phyloP scores from a whole-genome alignment of 1,140 invertebrate species.

The Phenacoccus solenopsis region DNA sequence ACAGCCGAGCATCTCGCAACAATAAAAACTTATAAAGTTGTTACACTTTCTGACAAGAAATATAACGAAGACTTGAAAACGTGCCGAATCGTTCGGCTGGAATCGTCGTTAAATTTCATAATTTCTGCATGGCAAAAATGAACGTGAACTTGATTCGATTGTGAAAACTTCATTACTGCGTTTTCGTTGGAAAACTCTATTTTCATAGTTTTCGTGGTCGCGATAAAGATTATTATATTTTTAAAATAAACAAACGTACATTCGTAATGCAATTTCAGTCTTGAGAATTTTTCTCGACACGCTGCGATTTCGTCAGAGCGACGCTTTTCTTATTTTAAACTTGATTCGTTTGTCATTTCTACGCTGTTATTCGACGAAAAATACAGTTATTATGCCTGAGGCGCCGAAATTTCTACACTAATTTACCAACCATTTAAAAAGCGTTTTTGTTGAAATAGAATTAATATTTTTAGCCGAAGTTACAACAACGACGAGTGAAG shows the following conservation, averaged over 20 bases:
- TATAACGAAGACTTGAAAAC: background rate
- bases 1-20: background rate
- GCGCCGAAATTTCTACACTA: background rate
- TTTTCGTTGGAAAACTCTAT: no score
- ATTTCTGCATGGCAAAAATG: background rate
- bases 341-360: background rate
- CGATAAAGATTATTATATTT: background rate
- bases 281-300: background rate
- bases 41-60: background rate
- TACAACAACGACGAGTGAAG: background rate
- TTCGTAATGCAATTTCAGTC: background rate
- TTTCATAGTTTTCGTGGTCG: no score
- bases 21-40: slow-evolving; percentile 3
- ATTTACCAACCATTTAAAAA: background rate
- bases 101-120: background rate
- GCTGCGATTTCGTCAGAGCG: no score
- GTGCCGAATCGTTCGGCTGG: background rate
- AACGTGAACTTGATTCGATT: background rate
- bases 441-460: background rate
- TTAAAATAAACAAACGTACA: background rate
- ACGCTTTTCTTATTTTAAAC: no score
- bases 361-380: background rate
- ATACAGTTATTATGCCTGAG: background rate
- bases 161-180: background rate
- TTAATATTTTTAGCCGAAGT: background rate